Percentiles rank a stretch among this genome's conserved stretches.
Evolutionary conservation across 2,888 invertebrate genomes (phyloP).

Genomic region (Epinotia bilunana): DNA sequence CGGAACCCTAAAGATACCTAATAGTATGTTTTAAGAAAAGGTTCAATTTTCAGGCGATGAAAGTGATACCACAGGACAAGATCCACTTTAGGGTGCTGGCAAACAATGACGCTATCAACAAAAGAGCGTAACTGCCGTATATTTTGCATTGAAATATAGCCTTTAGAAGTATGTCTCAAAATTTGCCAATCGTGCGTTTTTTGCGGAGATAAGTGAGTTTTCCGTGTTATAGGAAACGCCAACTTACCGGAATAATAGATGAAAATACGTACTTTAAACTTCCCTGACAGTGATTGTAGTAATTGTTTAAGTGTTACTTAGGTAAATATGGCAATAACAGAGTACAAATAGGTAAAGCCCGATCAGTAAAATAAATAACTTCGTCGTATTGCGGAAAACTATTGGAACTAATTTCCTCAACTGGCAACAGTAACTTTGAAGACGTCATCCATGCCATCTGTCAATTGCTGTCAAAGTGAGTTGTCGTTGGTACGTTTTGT

Average conservation of each 20-base stretch:
- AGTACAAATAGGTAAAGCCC: no score
- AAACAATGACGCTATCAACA: not conserved
- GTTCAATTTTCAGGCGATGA: not conserved
- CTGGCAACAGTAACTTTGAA: no score
- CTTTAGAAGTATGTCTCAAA: slow-evolving; percentile 14
- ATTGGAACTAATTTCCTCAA: no score
- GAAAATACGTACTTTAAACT: not conserved
- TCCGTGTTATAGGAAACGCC: not conserved
- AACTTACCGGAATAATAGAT: not conserved
- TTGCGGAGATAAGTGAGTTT: slow-evolving; percentile 8
- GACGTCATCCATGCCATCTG: no score
- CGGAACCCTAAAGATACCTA: no score
- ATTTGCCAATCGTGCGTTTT: slow-evolving; percentile 15
- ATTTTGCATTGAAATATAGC: not conserved
- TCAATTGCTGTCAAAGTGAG: no score
- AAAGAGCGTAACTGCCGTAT: not conserved
- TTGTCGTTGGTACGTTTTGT: no score
- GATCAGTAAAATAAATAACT: no score
- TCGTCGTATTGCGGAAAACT: no score
- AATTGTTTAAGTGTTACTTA: no score
- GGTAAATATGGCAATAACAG: no score
- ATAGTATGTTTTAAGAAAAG: not conserved
- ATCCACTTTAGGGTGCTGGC: not conserved
- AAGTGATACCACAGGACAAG: not conserved
- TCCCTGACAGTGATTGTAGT: no score